Base-by-base conservation (phyloP, 2,888 invertebrate species). In the Drosophila ustulata region DNA sequence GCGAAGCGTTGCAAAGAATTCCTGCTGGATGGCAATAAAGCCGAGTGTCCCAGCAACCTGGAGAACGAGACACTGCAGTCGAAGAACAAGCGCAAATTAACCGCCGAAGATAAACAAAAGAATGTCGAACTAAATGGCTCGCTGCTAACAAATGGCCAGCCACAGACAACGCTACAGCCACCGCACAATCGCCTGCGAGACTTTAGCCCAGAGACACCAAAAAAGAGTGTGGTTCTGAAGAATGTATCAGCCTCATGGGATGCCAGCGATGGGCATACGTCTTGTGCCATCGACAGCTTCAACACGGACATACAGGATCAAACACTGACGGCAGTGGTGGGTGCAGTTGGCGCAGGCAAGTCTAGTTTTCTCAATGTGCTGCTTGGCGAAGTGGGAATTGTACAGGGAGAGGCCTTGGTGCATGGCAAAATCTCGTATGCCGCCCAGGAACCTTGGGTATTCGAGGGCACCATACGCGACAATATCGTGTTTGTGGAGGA, bases 401-500 rank as follows among this genome's bases (percentile, higher is more conserved):
- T 91, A 11, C 78, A 90, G n/a, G 96, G 97, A 82, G 94, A 84
- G 26, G 89, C 94, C 13, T 91, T 93, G 18, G 93, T 95, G 0
- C 92, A 93, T 26, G 97, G 97, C 3, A 93, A 92, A 51, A 89
- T 96, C 1, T 95, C 95, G 28, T 98, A 97, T 88, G 95, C 96
- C 0, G 94, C 96, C 41, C 97, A 97, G 89, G 95, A 97, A 80
- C 95, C 98, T 0, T 98, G 98, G 97, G 93, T 96, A 6, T 96
- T 96, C 82, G 94, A 92, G 93, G 94, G 95, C 28, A 96, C 96
- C 70, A 95, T 99, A 0, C 94, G 97, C 8, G 98, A 98, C 88
- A 99, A 99, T 92, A 97, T 99, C 75, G 92, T 98, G 1, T 99
- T 99, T 92, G 98, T 98, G 0, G 94, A 93, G 70, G 92, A 92